Evolutionary conservation across 1,140 invertebrate species (phyloP).

Genomic region (Pseudomyrmex cubaensis): DNA sequence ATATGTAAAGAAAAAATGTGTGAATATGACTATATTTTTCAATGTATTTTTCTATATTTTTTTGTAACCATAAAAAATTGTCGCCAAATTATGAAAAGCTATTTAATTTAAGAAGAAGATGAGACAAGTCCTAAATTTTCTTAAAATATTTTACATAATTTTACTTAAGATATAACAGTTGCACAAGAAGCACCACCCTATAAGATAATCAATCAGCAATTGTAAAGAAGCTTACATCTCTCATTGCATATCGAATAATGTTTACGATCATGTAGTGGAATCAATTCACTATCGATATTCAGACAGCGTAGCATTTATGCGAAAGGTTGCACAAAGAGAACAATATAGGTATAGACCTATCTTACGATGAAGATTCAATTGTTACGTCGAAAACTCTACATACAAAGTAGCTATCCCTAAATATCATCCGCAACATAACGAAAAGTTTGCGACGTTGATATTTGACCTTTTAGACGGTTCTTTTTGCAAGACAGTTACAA

Average conservation of each 20-base stretch:
- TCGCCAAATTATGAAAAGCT: background rate
- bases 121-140: background rate
- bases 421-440: conserved; percentile 35
- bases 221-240: conserved; percentile 39
- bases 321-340: conserved; percentile 35
- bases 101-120: background rate
- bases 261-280: conserved; percentile 30
- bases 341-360: conserved; percentile 14
- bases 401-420: conserved; percentile 39
- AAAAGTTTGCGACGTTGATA: background rate
- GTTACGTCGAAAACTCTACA: conserved; percentile 40
- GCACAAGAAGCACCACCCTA: conserved; percentile 5
- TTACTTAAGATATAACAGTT: background rate
- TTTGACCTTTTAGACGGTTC: conserved; percentile 16
- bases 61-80: background rate
- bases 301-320: conserved; percentile 39
- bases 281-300: conserved; percentile 18
- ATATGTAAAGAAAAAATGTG: background rate
- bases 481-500: background rate
- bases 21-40: no score
- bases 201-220: conserved; percentile 29
- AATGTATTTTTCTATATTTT: no score
- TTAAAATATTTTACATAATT: background rate
- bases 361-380: conserved; percentile 31
- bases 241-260: conserved; percentile 44